phyloP scores from a whole-genome alignment of 2,888 invertebrate genomes.

The Lasioglossum calceatum region DNA sequence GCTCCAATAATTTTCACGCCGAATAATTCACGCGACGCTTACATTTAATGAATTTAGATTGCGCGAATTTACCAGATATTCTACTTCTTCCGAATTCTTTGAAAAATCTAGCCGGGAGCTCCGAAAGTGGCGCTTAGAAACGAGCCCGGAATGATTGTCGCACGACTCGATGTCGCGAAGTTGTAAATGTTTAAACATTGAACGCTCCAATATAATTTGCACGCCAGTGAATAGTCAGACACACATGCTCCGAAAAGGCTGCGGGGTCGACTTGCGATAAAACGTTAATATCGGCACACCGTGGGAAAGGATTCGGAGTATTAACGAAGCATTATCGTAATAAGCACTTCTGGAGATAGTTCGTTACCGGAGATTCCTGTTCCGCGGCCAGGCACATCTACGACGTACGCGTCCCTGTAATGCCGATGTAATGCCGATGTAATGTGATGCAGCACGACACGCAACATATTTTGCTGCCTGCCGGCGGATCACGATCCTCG shows the following conservation, averaged over 20 bases:
- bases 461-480: slow-evolving; percentile 35
- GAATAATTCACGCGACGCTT: not conserved
- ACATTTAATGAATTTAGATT: too few species aligned
- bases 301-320: slow-evolving; percentile 48
- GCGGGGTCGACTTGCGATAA: not conserved
- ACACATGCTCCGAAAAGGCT: not conserved
- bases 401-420: slow-evolving; percentile 38
- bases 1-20: not conserved
- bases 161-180: too few species aligned
- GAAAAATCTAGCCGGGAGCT: too few species aligned
- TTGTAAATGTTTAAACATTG: not conserved
- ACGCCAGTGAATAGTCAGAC: not conserved
- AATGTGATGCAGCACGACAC: slow-evolving; percentile 44
- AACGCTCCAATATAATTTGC: not conserved
- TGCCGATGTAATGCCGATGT: slow-evolving; percentile 48
- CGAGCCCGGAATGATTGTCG: too few species aligned
- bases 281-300: slow-evolving; percentile 38
- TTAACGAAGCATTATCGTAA: slow-evolving; percentile 57
- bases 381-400: slow-evolving; percentile 21
- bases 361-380: slow-evolving; percentile 38
- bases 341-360: slow-evolving; percentile 46
- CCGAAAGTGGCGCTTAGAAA: too few species aligned
- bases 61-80: too few species aligned
- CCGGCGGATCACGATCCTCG: slow-evolving; percentile 17
- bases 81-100: too few species aligned